phyloP scores from a whole-genome alignment of 2,797 vertebrate genomes.

The Eremophila alpestris region DNA sequence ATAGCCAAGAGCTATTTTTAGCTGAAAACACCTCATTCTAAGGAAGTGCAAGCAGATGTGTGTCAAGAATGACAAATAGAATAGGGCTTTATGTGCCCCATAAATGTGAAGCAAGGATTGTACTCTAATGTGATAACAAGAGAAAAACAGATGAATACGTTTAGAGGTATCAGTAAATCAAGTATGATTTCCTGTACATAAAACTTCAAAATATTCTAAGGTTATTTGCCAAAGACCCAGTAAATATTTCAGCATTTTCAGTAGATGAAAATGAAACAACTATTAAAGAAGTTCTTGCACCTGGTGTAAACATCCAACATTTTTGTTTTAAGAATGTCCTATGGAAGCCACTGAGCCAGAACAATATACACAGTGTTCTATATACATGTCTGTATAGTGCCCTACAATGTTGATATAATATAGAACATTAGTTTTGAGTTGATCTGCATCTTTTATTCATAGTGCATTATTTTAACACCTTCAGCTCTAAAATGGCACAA shows the following conservation, averaged over 20 bases:
- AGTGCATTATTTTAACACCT: background rate
- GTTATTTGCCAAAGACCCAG: background rate
- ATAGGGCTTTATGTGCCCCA: background rate
- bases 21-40: background rate
- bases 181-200: background rate
- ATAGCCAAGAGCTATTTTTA: background rate
- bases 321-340: background rate
- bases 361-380: background rate
- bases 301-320: background rate
- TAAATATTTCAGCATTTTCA: background rate
- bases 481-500: background rate
- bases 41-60: background rate
- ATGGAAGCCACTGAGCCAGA: background rate
- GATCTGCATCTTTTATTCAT: background rate
- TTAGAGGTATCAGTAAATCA: background rate
- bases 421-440: background rate
- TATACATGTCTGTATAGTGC: background rate
- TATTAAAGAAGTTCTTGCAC: background rate
- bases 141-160: background rate
- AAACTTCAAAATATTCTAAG: background rate
- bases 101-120: background rate
- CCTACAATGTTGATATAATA: background rate
- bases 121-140: background rate
- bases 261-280: background rate
- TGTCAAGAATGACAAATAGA: background rate